Percentiles rank a stretch among this genome's conserved stretches.
Evolutionary conservation across 2,888 invertebrate genomes (phyloP).

Genomic region (Pimpla rufipes): DNA sequence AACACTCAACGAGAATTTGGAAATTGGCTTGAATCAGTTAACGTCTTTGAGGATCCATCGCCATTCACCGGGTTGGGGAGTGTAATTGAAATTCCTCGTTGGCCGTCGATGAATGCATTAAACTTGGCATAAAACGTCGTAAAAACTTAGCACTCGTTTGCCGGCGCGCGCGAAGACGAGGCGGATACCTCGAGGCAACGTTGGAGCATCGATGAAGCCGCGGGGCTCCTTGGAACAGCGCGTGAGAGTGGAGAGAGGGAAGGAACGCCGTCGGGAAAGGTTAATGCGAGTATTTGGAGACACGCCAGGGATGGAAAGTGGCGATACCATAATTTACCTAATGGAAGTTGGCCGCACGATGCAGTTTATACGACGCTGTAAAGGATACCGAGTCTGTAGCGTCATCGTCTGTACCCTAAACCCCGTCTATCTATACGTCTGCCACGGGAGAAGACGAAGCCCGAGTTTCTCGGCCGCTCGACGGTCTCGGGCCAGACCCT

Average conservation of each 20-base stretch:
- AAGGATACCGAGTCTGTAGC: conserved; percentile 24
- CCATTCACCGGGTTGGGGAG: too few species aligned
- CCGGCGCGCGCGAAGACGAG: too few species aligned
- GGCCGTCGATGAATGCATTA: too few species aligned
- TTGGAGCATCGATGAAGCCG: conserved; percentile 12
- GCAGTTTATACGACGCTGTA: conserved; percentile 39
- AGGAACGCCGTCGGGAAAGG: conserved; percentile 15
- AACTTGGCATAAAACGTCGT: too few species aligned
- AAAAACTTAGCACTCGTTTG: too few species aligned
- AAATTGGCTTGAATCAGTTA: not conserved
- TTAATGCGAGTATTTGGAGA: conserved; percentile 63
- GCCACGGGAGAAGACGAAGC: not conserved
- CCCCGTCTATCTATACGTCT: conserved; percentile 9
- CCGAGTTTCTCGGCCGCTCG: conserved; percentile 20
- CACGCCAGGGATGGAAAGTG: conserved; percentile 58
- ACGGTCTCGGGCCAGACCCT: conserved; percentile 12
- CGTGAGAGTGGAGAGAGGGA: not conserved
- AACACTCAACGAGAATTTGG: too few species aligned
- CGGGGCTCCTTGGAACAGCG: not conserved
- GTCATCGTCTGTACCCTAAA: conserved; percentile 30
- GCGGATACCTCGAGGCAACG: not conserved
- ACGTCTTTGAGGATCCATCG: too few species aligned
- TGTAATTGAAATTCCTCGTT: too few species aligned
- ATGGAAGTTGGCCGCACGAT: conserved; percentile 58
- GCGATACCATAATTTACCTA: conserved; percentile 53